Percentiles rank a stretch among this genome's conserved stretches.
Evolutionary conservation across 2,888 invertebrate genomes (phyloP).

Genomic region (Drosophila histrio): DNA sequence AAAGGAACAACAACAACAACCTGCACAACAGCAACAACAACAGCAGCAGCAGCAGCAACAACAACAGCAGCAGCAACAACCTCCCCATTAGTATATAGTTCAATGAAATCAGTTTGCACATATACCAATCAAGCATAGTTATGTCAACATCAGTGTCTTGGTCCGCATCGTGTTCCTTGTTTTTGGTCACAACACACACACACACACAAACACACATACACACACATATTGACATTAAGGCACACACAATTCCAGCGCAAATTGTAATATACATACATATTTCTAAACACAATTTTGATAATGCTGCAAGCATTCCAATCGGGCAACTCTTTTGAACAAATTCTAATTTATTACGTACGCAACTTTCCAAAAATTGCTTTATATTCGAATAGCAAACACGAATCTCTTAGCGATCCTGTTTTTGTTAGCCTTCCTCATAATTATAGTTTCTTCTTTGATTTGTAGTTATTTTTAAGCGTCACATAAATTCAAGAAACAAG

Average conservation of each 20-base stretch:
- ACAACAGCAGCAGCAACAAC: conserved; percentile 40
- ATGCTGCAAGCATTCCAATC: conserved; percentile 70
- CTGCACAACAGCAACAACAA: conserved; percentile 68
- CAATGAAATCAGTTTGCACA: conserved; percentile 44
- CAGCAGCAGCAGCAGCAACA: conserved; percentile 26
- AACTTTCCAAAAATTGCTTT: conserved; percentile 31
- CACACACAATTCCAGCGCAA: conserved; percentile 42
- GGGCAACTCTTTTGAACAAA: conserved; percentile 68
- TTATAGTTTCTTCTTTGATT: conserved; percentile 51
- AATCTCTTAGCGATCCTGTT: conserved; percentile 55
- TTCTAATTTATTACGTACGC: conserved; percentile 41
- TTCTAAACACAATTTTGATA: conserved; percentile 27
- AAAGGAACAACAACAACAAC: conserved; percentile 72
- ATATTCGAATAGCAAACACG: conserved; percentile 58
- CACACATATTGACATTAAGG: conserved; percentile 44
- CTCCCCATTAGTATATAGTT: conserved; percentile 57
- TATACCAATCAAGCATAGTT: conserved; percentile 36
- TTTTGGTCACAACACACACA: conserved; percentile 12
- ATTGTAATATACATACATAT: conserved; percentile 37
- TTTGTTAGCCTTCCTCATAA: conserved; percentile 39
- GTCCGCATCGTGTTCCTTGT: conserved; percentile 30
- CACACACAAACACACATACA: conserved; percentile 14
- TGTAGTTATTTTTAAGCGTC: conserved; percentile 57
- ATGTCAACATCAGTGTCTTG: conserved; percentile 43
- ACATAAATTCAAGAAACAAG: conserved; percentile 46